Evolutionary conservation across 2,113 vertebrate genomes (phyloP).

Genomic region (Microtus oregoni): DNA sequence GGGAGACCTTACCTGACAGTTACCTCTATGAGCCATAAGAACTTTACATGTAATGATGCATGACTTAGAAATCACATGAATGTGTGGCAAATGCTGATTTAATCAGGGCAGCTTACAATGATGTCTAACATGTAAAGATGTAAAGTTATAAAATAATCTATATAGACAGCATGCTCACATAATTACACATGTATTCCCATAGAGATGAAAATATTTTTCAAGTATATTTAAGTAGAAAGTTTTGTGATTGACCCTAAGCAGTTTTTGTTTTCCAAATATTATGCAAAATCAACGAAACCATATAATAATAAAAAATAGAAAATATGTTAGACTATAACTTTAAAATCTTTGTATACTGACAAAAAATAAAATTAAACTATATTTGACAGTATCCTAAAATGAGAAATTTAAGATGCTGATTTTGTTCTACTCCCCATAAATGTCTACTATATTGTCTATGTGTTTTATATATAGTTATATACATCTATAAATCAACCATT

Average conservation of each 20-base stretch:
- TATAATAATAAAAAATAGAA: neutral
- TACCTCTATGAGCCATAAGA: neutral
- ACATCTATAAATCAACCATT: neutral
- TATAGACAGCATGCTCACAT: neutral
- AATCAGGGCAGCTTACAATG: neutral
- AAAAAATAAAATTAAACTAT: neutral
- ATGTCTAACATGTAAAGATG: neutral
- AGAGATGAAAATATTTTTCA: conserved; percentile 5
- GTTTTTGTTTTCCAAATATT: neutral
- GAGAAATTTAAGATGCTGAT: neutral
- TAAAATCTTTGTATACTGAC: neutral
- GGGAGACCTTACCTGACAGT: neutral
- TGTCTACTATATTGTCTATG: neutral
- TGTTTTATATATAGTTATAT: neutral
- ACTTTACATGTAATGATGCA: neutral
- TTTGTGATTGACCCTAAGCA: neutral
- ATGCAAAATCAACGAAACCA: conserved; percentile 17
- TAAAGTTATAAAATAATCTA: neutral
- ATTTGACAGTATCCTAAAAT: conserved; percentile 30
- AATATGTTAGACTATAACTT: neutral
- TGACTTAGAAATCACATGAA: neutral
- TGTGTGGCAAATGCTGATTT: neutral
- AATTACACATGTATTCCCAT: neutral
- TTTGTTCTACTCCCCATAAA: neutral
- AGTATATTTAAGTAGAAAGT: conserved; percentile 29